Evolutionary conservation across 2,888 invertebrate species (phyloP), one percentile per base, ranked within the genome.

Genomic region (Conomelus anceps): DNA sequence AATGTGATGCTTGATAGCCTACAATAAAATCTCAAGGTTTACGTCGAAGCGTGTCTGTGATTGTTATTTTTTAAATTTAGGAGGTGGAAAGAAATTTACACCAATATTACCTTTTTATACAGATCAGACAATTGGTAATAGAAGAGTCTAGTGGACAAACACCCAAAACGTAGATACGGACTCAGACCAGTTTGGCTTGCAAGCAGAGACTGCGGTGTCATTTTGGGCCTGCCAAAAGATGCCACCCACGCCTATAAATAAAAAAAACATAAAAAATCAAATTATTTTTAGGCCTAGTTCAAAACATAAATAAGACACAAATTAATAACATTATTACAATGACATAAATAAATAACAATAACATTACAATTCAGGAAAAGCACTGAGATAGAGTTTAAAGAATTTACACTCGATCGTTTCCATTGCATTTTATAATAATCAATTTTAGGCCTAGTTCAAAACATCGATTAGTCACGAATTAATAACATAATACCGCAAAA

Each of bases 161-260:
- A 98, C 13, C 98, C 98, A 93, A 98, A 98, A 91, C 97, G 95
- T 88, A 98, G 94, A 93, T 98, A 98, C 0, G 98, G 97, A 86
- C 97, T 97, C 23, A 98, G 94, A 11, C 97, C 97, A 7, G 98
- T 98, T 92, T 96, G 96, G 91, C 97, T 97, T 17, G 97, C 96
- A 63, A 97, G 93, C 84, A 98, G 93, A 0, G 97, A 97, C 92
- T 97, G 97, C 0, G 97, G 97, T 0, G 97, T 97, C 97, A 98
- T 98, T 94, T 97, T 97, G 0, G 98, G 98, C 87, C 96, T 94
- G 11, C 97, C 98, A 93, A 97, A 98, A 22, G 97, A 97, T n/a
- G 97, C 97, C 11, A 97, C 97, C 97, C 97, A 98, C 0, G 97
- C 97, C 93, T 91, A 87, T n/a, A 34, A 22, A 87, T 13, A 88